Conservation (phyloP, 1,140 invertebrate species). For the Laodelphax striatellus region DNA sequence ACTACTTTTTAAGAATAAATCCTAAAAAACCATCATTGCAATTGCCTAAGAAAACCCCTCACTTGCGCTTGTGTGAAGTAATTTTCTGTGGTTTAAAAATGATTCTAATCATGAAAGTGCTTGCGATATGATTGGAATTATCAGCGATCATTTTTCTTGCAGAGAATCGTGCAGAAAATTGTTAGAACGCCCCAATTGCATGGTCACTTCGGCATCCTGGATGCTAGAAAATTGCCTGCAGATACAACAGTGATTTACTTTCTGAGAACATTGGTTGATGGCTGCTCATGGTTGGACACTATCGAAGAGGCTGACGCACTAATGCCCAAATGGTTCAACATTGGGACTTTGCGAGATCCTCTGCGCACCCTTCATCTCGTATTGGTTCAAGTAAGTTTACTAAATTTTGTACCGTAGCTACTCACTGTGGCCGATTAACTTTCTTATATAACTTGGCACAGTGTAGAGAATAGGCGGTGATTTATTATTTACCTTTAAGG, state of each 20-base stretch:
- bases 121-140: neutral
- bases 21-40: too few relatives aligned
- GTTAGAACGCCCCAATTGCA: conserved; percentile 51
- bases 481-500: too few relatives aligned
- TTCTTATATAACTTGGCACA: too few relatives aligned
- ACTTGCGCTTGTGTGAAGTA: too few relatives aligned
- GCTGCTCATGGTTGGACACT: conserved; percentile 39
- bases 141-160: conserved; percentile 19
- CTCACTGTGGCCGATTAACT: too few relatives aligned
- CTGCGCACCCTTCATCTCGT: conserved; percentile 31
- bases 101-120: neutral
- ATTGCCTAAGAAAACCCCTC: too few relatives aligned
- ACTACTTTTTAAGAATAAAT: too few relatives aligned
- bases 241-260: conserved; percentile 52
- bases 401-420: conserved; percentile 22
- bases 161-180: conserved; percentile 52
- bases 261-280: conserved; percentile 42
- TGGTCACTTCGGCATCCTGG: conserved; percentile 48
- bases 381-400: neutral
- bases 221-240: conserved; percentile 32
- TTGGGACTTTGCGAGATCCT: conserved; percentile 44
- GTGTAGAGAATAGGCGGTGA: too few relatives aligned
- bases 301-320: conserved; percentile 36
- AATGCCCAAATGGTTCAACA: conserved; percentile 49
- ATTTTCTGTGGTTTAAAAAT: neutral